Evolutionary conservation across 2,113 vertebrate genomes (phyloP).

Genomic region (Sturnira hondurensis): DNA sequence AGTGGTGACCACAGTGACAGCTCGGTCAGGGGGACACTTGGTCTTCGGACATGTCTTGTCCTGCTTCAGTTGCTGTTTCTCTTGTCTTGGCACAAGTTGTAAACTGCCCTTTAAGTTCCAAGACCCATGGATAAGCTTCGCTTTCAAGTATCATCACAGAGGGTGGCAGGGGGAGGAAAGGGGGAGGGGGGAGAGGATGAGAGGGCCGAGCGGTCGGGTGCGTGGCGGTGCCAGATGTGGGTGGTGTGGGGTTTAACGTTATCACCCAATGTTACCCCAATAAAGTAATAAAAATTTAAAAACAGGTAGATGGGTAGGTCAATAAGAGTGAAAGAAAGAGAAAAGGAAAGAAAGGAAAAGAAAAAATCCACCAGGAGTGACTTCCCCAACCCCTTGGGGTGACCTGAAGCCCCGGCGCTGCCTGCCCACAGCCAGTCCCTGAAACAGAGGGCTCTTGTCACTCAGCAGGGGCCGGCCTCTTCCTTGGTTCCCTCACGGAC

Average conservation of each 20-base stretch:
- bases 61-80: neutral
- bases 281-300: neutral
- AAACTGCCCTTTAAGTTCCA: neutral
- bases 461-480: accelerated
- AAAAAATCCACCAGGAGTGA: neutral
- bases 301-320: neutral
- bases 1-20: accelerated
- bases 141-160: neutral
- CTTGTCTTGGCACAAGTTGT: neutral
- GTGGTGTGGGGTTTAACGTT: neutral
- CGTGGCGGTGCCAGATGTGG: neutral
- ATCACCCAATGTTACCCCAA: neutral
- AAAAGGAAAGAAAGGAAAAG: neutral
- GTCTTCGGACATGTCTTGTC: neutral
- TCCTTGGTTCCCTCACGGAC: accelerated
- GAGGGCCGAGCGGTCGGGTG: neutral
- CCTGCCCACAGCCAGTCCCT: neutral
- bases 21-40: neutral
- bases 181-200: neutral
- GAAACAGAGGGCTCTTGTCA: accelerated
- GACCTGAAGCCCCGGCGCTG: neutral
- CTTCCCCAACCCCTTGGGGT: neutral
- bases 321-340: too few species aligned
- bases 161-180: neutral
- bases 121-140: neutral